These are phyloP conservation scores for Acrocyrtus sp. DNA, from an alignment of 2,888 invertebrate genomes.

Conservation along the genomic window DNA sequence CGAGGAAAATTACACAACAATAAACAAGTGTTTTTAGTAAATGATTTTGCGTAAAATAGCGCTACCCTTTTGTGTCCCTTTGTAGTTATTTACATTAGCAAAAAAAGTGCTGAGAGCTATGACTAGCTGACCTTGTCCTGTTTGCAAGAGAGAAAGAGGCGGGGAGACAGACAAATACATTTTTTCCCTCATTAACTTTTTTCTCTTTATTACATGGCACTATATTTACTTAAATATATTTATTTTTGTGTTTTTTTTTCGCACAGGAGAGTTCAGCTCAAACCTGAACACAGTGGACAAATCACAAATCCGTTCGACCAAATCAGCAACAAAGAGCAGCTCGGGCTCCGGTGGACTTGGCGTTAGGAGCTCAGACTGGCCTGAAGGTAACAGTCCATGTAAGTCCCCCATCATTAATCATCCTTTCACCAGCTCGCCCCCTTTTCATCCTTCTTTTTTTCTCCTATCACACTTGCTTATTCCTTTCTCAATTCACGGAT, in stretches of 20 bases:
- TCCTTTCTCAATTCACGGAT: slow-evolving; percentile 15
- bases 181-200: no score
- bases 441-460: slow-evolving; percentile 15
- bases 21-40: slow-evolving; percentile 14
- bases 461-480: background rate
- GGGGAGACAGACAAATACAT: background rate
- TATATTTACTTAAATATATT: background rate
- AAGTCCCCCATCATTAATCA: slow-evolving; percentile 62
- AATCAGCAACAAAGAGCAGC: slow-evolving; percentile 54
- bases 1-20: slow-evolving; percentile 22
- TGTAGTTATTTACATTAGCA: background rate
- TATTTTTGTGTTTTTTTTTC: slow-evolving; percentile 59
- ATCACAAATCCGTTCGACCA: slow-evolving; percentile 72
- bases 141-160: no score
- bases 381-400: slow-evolving; percentile 59
- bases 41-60: slow-evolving; percentile 5
- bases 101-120: background rate
- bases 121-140: no score
- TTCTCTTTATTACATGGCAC: no score
- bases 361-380: slow-evolving; percentile 48
- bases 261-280: slow-evolving; percentile 81
- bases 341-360: slow-evolving; percentile 15
- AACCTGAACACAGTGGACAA: slow-evolving; percentile 81
- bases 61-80: slow-evolving; percentile 3
- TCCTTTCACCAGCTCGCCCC: slow-evolving; percentile 55